Evolutionary conservation across 2,888 invertebrate species (phyloP), one percentile per base, ranked within the genome.

Genomic region (Coenonympha glycerion): DNA sequence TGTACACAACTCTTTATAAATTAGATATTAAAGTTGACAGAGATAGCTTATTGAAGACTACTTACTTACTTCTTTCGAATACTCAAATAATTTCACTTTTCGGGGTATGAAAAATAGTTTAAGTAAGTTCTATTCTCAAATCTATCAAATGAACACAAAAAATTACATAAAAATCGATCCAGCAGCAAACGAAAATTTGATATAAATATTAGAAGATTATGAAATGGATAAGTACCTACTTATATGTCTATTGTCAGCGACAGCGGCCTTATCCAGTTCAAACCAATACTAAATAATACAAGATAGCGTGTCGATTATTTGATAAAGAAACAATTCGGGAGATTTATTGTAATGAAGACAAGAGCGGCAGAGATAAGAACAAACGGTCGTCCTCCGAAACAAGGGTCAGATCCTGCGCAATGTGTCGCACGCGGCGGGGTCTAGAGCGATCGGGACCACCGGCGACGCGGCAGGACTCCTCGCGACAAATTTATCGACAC

Each of bases 401-500:
- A 73, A 74, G 79, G 76, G 74, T 73, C 68, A 65, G 58, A 67
- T 76, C 78, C 79, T 77, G 47, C 62, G 79, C 75, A 76, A 75
- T 71, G 66, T 71, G 72, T 73, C 75, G 65, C 65, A 60, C 66
- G 66, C 65, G 58, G 57, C 63, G 69, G 69, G 70, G 64, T 71
- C 62, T 71, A 65, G 63, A 69, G 71, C 75, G 79, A 76, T 77
- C 72, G 70, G 69, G 86, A 87, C 86, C 87, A 86, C 87, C 87
- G 69, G 67, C 84, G 85, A 71, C 61, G 86, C 62, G 58, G 60
- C 52, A 61, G 64, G 69, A 73, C 75, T 66, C 67, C 69, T 59
- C 57, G 68, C 72, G 74, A 86, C 86, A 85, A 87, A 87, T 87
- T 87, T 87, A 87, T 87, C 80, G 87, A 85, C 86, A 87, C 86